Conservation (phyloP, 2,888 invertebrate genomes). For the Empis stercorea region DNA sequence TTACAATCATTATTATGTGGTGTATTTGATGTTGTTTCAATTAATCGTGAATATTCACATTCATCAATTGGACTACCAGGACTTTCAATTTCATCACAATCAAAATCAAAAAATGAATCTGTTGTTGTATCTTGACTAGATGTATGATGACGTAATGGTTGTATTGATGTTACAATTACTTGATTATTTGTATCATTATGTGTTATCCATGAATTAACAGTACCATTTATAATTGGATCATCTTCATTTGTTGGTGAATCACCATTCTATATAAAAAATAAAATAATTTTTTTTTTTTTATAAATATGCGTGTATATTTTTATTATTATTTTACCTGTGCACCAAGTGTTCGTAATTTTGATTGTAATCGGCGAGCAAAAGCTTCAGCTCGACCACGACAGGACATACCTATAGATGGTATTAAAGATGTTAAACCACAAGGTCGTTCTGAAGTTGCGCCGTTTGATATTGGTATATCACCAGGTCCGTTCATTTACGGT, state of each 20-base stretch:
- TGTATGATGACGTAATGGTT: constrained; percentile 39
- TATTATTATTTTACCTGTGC: constrained; percentile 30
- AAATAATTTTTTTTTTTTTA: neutral
- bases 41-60: constrained; percentile 40
- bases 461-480: constrained; percentile 31
- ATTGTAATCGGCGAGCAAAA: constrained; percentile 64
- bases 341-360: constrained; percentile 58
- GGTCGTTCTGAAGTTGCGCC: constrained; percentile 39
- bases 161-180: constrained; percentile 34
- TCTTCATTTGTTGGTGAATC: constrained; percentile 25
- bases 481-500: constrained; percentile 35
- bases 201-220: constrained; percentile 32
- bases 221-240: constrained; percentile 30
- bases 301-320: neutral
- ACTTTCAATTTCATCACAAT: constrained; percentile 49
- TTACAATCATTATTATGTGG: constrained; percentile 37
- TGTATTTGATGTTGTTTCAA: constrained; percentile 41
- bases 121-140: constrained; percentile 31
- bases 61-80: constrained; percentile 58
- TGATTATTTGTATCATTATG: constrained; percentile 15
- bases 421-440: constrained; percentile 54
- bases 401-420: constrained; percentile 51
- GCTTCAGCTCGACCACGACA: constrained; percentile 70
- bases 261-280: constrained; percentile 21
- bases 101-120: constrained; percentile 52